Evolutionary conservation across 2,113 vertebrate genomes (phyloP).

Genomic region (Gopherus evgoodei): DNA sequence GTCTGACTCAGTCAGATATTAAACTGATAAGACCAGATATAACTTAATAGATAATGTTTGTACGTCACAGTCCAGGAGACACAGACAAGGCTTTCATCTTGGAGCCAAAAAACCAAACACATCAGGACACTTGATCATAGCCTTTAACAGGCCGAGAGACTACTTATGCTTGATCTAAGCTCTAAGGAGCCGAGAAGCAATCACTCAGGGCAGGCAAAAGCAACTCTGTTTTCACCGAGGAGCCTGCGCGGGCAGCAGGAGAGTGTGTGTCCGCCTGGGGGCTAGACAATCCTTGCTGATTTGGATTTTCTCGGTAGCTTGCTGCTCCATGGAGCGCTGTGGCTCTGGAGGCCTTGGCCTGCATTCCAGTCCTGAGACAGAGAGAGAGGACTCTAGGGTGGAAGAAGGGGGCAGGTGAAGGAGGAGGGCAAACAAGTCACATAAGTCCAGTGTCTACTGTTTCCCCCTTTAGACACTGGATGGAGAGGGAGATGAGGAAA

Average conservation of each 20-base stretch:
- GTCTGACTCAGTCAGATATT: neutral
- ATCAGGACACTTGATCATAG: no score
- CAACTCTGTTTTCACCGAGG: neutral
- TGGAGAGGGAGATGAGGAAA: neutral
- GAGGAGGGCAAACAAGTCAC: neutral
- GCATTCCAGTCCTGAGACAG: neutral
- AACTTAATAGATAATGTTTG: no score
- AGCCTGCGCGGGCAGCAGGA: neutral
- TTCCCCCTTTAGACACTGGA: neutral
- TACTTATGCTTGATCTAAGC: no score
- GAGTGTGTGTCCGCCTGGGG: neutral
- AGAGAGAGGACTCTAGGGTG: neutral
- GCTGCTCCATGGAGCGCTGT: neutral
- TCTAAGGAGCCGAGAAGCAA: no score
- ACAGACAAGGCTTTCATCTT: no score
- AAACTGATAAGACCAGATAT: no score
- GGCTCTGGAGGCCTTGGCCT: neutral
- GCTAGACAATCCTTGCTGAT: neutral
- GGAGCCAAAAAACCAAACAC: no score
- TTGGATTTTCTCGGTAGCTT: neutral
- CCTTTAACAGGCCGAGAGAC: no score
- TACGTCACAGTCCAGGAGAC: no score
- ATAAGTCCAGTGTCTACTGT: neutral
- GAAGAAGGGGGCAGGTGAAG: neutral
- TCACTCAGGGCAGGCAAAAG: neutral